Conservation (phyloP, 2,113 vertebrate species). For the Myocastor coypus region DNA sequence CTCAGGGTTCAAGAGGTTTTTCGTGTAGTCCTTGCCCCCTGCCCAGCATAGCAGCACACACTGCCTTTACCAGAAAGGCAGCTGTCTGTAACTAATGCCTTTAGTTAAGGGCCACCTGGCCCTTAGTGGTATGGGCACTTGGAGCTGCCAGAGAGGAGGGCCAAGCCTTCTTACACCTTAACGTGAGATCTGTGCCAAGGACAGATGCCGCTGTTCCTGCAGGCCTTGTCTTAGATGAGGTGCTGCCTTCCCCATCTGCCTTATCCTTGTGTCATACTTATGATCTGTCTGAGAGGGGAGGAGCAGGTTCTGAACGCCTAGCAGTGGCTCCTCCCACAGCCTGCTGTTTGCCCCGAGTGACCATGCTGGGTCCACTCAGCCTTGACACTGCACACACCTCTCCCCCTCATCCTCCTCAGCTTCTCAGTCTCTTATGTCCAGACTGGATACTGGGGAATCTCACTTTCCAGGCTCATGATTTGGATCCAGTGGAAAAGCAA, state of each 20-base stretch:
- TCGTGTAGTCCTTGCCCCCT: background rate
- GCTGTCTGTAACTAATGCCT: background rate
- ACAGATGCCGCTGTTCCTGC: background rate
- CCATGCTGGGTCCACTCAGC: fast-evolving
- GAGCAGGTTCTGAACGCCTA: no score
- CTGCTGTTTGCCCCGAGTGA: fast-evolving
- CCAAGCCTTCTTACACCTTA: background rate
- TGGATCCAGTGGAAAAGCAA: background rate
- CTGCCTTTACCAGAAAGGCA: background rate
- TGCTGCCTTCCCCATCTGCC: background rate
- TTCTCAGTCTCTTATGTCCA: background rate
- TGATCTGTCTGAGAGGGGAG: background rate
- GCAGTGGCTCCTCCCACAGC: background rate
- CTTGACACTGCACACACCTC: background rate
- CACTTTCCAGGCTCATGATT: background rate
- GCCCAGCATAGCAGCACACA: fast-evolving
- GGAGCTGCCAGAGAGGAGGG: background rate
- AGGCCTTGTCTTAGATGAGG: background rate
- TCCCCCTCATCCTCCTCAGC: background rate
- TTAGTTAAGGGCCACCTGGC: no score
- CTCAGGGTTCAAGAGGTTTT: background rate
- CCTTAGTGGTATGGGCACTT: no score
- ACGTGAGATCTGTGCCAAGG: background rate
- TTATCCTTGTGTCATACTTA: background rate
- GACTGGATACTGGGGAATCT: background rate